These are phyloP conservation scores for Frieseomelitta varia DNA, from an alignment of 1,140 invertebrate species.

Conservation along the genomic window DNA sequence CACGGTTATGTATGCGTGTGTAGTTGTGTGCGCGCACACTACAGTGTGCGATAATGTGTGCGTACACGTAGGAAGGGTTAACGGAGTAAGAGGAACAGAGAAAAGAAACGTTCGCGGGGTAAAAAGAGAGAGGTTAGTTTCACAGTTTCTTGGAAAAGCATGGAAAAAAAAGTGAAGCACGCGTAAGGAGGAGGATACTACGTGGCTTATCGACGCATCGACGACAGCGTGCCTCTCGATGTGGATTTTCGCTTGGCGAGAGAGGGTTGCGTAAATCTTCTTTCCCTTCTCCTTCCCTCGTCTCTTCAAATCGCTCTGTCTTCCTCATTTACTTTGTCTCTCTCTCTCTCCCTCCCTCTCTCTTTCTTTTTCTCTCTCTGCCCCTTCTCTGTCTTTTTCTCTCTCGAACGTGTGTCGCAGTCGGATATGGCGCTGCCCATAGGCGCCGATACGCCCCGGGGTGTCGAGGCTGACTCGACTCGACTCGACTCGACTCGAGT, in stretches of 20 bases:
- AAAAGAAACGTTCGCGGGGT: constrained; percentile 34
- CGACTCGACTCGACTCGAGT: constrained; percentile 50
- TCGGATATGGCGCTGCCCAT: constrained; percentile 69
- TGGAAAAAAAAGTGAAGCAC: constrained; percentile 36
- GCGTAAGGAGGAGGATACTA: constrained; percentile 58
- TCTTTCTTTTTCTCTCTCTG: background rate
- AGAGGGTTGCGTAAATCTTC: constrained; percentile 79
- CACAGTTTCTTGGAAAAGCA: constrained; percentile 56
- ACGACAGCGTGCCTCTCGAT: constrained; percentile 66
- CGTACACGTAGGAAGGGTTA: constrained; percentile 59
- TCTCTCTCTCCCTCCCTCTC: constrained; percentile 47
- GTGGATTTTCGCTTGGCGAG: constrained; percentile 70
- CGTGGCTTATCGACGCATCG: constrained; percentile 71
- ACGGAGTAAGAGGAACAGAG: constrained; percentile 14
- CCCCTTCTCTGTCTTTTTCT: constrained; percentile 44
- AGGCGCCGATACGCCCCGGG: constrained; percentile 70
- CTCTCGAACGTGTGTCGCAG: constrained; percentile 58
- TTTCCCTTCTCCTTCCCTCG: constrained; percentile 36
- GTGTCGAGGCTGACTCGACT: constrained; percentile 63
- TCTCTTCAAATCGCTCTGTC: constrained; percentile 37
- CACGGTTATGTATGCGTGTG: background rate
- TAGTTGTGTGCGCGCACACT: background rate
- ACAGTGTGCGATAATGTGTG: constrained; percentile 2
- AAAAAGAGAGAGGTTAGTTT: constrained; percentile 65
- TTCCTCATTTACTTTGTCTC: constrained; percentile 41